Percentiles rank a stretch among this genome's conserved stretches.
phyloP scores from a whole-genome alignment of 2,888 invertebrate species.

The Sinelater perroti region DNA sequence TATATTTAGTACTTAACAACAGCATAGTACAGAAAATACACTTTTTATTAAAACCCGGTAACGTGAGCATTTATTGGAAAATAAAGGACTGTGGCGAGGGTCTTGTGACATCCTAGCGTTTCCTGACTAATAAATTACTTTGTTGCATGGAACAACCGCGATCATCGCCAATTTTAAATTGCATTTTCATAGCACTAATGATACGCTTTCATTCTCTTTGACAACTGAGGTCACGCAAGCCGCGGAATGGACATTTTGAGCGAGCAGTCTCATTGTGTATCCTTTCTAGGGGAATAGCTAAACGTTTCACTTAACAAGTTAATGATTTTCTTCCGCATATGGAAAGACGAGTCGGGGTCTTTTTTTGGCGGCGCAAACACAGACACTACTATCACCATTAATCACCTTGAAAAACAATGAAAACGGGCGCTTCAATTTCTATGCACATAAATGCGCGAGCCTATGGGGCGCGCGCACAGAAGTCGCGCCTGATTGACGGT shows the following conservation, averaged over 20 bases:
- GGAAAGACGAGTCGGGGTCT: constrained; percentile 18
- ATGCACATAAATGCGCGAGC: constrained; percentile 3
- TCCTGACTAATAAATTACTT: constrained; percentile 3
- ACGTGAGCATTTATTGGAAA: too few species aligned
- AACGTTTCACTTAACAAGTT: constrained; percentile 24
- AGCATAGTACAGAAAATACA: too few species aligned
- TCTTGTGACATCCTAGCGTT: too few species aligned
- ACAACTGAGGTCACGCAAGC: neutral
- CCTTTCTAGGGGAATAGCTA: constrained; percentile 9
- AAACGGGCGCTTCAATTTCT: constrained; percentile 14
- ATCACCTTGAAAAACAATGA: constrained; percentile 18
- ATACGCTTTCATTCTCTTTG: neutral
- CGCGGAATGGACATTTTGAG: neutral
- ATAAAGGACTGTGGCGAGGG: too few species aligned
- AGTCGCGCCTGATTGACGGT: constrained; percentile 11
- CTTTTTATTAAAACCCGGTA: too few species aligned
- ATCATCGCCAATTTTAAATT: constrained; percentile 14
- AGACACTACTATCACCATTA: constrained; percentile 18
- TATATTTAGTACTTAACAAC: too few species aligned
- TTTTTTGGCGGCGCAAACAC: constrained; percentile 22
- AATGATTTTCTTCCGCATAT: constrained; percentile 30
- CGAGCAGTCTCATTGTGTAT: constrained; percentile 4
- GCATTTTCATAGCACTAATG: neutral
- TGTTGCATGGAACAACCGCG: constrained; percentile 2
- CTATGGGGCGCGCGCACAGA: constrained; percentile 1